Evolutionary conservation across 1,140 invertebrate species (phyloP), one percentile per base, ranked within the genome.

Genomic region (Mycetomoellerius zeteki): DNA sequence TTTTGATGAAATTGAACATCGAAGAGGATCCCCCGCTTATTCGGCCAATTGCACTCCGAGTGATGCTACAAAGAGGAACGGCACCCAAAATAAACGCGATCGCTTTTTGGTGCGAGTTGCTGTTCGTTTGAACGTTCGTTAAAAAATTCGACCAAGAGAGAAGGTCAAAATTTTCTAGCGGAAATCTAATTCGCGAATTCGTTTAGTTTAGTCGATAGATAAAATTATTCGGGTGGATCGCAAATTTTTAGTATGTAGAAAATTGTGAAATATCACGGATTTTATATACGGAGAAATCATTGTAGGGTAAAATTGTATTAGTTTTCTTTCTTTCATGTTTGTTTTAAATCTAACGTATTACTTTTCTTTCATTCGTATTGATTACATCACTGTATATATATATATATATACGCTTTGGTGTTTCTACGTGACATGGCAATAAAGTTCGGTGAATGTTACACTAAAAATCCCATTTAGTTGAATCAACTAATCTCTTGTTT

Each of bases 1-100:
- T 88, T 72, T 85, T 77, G 81, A 77, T 43, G 50, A 50, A 89
- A 85, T 89, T 67, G 86, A 72, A 58, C 43, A 50, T 24, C 64
- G 19, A 43, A 5, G 14, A 64, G 62, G 21, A 64, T 50, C 14
- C n/a, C 8, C 24, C 54, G 30, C 24, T 82, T 82, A 43, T 24
- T 60, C 69, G 80, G 27, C 4, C 80, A 84, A 84, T 84, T 73
- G 52, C 52, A 33, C 52, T 24, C 56, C 21, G 67, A 72, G 47
- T 47, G 80, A 75, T 24, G 78, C 64, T 21, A 81, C 30, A 47
- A 60, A 37, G 37, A 50, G 47, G 52, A 60, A 72, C 67, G 67
- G 14, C 19, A n/a, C 1, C 21, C 21, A 5, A 24, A 71, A 80
- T 80, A 47, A 73, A 75, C 52, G 72, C 30, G 72, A 75, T 75